Percentiles rank a stretch among this genome's conserved stretches.
Evolutionary conservation across 2,888 invertebrate genomes (phyloP).

Genomic region (Euplexia lucipara): DNA sequence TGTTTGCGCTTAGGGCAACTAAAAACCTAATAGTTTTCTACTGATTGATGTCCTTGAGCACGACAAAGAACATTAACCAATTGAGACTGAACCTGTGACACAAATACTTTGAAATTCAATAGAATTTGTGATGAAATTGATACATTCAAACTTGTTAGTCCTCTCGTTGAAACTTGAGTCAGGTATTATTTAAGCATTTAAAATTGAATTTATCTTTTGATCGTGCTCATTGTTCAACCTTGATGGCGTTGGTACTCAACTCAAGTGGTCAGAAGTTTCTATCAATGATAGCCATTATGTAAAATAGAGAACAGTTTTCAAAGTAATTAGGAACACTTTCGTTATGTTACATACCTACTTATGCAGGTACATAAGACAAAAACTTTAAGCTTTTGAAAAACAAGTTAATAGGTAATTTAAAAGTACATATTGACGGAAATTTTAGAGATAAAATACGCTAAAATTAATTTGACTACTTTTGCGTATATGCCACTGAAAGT

Average conservation of each 20-base stretch:
- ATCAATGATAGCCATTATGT: background rate
- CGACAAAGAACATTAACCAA: background rate
- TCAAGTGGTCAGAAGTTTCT: background rate
- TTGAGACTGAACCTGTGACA: background rate
- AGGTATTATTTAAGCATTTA: slow-evolving; percentile 17
- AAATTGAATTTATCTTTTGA: slow-evolving; percentile 18
- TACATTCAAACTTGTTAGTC: slow-evolving; percentile 17
- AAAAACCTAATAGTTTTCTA: too few relatives aligned
- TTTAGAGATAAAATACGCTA: too few relatives aligned
- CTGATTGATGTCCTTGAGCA: background rate
- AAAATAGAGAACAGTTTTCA: background rate
- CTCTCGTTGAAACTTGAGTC: slow-evolving; percentile 13
- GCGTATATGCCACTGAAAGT: too few relatives aligned
- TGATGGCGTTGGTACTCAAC: slow-evolving; percentile 13
- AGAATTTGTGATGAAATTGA: background rate
- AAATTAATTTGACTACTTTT: too few relatives aligned
- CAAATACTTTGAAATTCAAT: slow-evolving; percentile 1
- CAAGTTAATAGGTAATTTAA: too few relatives aligned
- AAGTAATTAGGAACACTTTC: too few relatives aligned
- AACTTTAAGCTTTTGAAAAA: background rate
- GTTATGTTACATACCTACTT: too few relatives aligned
- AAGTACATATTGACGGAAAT: too few relatives aligned
- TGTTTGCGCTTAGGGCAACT: too few relatives aligned
- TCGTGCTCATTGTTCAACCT: slow-evolving; percentile 1
- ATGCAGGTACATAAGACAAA: too few relatives aligned